Conservation (phyloP, 1,140 invertebrate genomes). For the Drosophila ambigua region DNA sequence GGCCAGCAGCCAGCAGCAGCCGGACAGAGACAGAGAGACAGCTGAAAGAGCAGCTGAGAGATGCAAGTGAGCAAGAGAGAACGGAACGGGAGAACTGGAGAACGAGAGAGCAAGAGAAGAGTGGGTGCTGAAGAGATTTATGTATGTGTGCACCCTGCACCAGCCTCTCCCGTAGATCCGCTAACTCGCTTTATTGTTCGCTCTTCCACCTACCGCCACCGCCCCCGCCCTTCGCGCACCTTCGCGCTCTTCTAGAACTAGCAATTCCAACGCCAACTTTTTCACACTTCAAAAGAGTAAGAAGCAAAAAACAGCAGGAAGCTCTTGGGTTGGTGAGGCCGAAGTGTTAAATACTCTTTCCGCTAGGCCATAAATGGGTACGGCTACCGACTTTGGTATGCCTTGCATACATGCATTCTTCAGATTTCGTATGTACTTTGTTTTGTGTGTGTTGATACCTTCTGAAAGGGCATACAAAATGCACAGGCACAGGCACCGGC, state of each 20-base stretch:
- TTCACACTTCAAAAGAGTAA: conserved; percentile 63
- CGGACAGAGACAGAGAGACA: not conserved
- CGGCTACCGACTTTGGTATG: too few species aligned
- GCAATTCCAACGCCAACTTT: conserved; percentile 67
- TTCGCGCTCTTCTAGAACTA: conserved; percentile 36
- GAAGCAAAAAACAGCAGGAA: too few species aligned
- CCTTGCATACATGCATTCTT: too few species aligned
- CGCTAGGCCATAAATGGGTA: too few species aligned
- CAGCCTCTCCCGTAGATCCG: conserved; percentile 2
- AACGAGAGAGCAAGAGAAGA: too few species aligned
- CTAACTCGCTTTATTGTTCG: conserved; percentile 26
- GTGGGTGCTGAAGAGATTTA: conserved; percentile 9
- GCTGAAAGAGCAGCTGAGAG: not conserved
- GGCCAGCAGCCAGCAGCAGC: not conserved
- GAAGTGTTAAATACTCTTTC: too few species aligned
- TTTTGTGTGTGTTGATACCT: too few species aligned
- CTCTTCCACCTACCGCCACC: not conserved
- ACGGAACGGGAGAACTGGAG: not conserved
- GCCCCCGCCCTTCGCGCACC: not conserved
- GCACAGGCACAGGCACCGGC: conserved; percentile 12
- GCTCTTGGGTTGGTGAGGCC: too few species aligned
- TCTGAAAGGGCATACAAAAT: too few species aligned
- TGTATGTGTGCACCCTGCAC: not conserved
- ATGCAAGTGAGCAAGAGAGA: not conserved
- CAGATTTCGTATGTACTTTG: too few species aligned